Conservation (phyloP, 2,113 vertebrate species). For the Pandion haliaetus region DNA sequence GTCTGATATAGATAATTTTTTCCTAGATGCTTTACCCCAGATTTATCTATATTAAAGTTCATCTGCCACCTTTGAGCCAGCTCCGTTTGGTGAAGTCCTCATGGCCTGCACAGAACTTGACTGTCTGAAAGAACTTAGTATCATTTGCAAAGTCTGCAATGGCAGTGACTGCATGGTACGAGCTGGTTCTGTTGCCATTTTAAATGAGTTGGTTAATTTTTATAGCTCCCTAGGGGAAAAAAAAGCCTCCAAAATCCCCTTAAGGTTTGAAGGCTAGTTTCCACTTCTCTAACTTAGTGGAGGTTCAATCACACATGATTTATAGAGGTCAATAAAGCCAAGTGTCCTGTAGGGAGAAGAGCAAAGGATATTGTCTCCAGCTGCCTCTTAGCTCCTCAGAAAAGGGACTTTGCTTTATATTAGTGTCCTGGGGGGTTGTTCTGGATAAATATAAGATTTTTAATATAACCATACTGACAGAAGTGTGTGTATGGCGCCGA, state of each 20-base stretch:
- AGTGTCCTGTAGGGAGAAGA: background rate
- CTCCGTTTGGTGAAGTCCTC: background rate
- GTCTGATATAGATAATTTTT: background rate
- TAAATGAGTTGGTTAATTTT: background rate
- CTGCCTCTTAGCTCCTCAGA: background rate
- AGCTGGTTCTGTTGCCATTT: background rate
- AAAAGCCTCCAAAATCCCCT: background rate
- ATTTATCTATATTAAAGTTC: background rate
- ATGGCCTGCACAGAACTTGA: background rate
- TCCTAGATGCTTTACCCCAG: background rate
- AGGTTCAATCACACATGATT: background rate
- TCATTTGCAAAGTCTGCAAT: background rate
- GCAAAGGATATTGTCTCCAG: background rate
- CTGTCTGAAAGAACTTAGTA: background rate
- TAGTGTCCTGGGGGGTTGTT: background rate
- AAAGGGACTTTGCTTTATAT: background rate
- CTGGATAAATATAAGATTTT: background rate
- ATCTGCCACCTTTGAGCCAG: background rate
- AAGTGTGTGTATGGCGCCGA: fast-evolving
- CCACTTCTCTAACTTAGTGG: background rate
- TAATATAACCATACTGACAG: background rate
- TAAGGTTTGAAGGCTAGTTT: background rate
- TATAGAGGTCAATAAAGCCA: background rate
- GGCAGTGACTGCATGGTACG: background rate
- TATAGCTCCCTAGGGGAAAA: background rate